Evolutionary conservation across 53 echinoderm and acorn worm species (phyloP), one percentile per base, ranked within the genome.

Genomic region (Pentamera pediparva): DNA sequence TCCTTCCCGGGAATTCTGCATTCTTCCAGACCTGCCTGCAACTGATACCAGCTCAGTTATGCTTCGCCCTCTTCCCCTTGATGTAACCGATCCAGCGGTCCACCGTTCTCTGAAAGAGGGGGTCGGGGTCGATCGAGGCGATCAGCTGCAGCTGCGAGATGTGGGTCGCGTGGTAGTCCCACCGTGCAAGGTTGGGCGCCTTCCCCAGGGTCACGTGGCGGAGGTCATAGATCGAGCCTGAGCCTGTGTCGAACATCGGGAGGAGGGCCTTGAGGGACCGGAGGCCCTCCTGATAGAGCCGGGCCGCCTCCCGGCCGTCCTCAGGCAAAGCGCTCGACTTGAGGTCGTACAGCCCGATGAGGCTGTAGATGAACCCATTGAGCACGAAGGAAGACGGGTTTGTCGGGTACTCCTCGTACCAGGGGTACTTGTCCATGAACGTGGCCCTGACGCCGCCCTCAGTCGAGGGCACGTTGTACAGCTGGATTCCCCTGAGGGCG

Each of bases 321-420:
- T 91, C 91, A 0, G 52, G 84, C 17, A 83, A 79, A 6, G 89
- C 89, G 8, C 82, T 84, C 24, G 49, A 79, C 25, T 83, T 80
- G 3, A 92, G 62, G 70, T 98, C 98, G 53, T 98, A 98, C 35
- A 98, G 52, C 17, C 98, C 98, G 10, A 98, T 92, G 52, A 98
- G 69, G 50, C 91, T 92, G 55, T 98, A 98, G 41, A 98, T 98
- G 65, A 98, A 98, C 30, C 98, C 98, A 72, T 98, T 98, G 25
- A 98, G 70, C 18, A 98, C 98, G 56, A 86, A 98, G 11, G 91
- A 92, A 13, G 91, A 85, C 2, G 98, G 98, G 8, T 82, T 80
- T 6, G 98, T 98, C 10, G 98, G 98, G 73, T 98, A 98, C 63
- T 98, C 98, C 61, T 98, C 98, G 54, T 98, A 98, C 98, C 98